These are phyloP conservation scores for Psettodes erumei DNA, from an alignment of 2,113 vertebrate genomes.

Conservation along the genomic window DNA sequence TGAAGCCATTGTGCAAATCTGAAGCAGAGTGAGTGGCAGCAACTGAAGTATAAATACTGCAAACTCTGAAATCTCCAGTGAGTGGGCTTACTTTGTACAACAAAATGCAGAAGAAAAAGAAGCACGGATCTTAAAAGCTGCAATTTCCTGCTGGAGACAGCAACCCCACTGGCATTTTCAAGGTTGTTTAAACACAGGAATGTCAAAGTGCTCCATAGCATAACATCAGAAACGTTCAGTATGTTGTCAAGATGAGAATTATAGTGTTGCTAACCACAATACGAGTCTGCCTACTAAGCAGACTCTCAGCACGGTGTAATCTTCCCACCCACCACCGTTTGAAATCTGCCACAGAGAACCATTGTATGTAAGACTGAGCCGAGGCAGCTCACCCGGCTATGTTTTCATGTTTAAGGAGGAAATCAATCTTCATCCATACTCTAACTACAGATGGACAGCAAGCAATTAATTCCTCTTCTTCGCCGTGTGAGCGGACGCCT, in stretches of 20 bases:
- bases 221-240: background rate
- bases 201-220: background rate
- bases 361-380: conserved; percentile 38
- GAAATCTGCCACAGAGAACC: conserved; percentile 36
- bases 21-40: background rate
- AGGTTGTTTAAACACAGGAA: background rate
- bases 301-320: background rate
- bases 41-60: background rate
- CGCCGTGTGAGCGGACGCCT: conserved; percentile 29
- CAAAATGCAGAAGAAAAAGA: background rate
- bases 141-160: background rate
- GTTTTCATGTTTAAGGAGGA: conserved; percentile 19
- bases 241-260: conserved; percentile 1
- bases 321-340: conserved; percentile 41
- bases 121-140: background rate
- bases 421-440: conserved; percentile 34
- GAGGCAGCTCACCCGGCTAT: conserved; percentile 12
- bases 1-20: background rate
- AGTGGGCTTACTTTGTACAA: background rate
- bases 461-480: conserved; percentile 55
- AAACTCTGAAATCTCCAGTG: background rate
- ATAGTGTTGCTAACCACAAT: background rate
- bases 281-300: conserved; percentile 17
- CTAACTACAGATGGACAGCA: conserved; percentile 57
- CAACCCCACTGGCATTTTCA: background rate